Conservation (phyloP, 1,140 invertebrate species). For the Triops cancriformis region DNA sequence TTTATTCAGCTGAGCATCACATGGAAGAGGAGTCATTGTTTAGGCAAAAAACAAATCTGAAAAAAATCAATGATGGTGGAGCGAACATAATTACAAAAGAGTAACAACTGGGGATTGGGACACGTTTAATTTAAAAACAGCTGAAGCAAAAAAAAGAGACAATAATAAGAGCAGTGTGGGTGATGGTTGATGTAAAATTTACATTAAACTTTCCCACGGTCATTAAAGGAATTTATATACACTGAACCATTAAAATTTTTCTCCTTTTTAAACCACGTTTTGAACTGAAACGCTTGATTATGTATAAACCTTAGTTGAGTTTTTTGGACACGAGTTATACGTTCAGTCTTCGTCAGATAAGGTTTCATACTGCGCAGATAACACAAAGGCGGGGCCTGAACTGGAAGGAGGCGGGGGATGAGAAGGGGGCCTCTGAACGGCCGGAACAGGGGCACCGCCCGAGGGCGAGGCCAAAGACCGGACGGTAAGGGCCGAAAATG, state of each 20-base stretch:
- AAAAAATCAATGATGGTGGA: not conserved
- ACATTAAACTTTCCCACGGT: not conserved
- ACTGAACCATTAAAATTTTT: not conserved
- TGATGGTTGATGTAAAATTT: not conserved
- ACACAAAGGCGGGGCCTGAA: slow-evolving; percentile 62
- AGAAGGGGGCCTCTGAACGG: slow-evolving; percentile 19
- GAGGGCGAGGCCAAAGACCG: slow-evolving; percentile 19
- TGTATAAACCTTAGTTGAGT: not conserved
- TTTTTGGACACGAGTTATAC: not conserved
- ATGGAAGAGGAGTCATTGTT: not conserved
- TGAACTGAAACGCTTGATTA: not conserved
- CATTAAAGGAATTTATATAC: slow-evolving; percentile 6
- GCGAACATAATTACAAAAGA: not conserved
- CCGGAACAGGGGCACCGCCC: slow-evolving; percentile 22
- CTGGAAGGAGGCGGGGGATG: not conserved
- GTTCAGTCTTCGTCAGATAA: slow-evolving; percentile 72
- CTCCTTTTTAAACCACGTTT: not conserved
- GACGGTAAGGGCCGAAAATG: slow-evolving; percentile 29
- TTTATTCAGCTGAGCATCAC: not conserved
- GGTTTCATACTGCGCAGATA: slow-evolving; percentile 76
- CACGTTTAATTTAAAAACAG: not conserved
- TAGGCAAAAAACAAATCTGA: not conserved
- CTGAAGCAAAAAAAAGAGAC: not conserved
- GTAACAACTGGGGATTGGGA: not conserved
- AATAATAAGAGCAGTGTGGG: not conserved